Base-by-base conservation (phyloP, 1,140 invertebrate genomes). In the Plodia interpunctella region DNA sequence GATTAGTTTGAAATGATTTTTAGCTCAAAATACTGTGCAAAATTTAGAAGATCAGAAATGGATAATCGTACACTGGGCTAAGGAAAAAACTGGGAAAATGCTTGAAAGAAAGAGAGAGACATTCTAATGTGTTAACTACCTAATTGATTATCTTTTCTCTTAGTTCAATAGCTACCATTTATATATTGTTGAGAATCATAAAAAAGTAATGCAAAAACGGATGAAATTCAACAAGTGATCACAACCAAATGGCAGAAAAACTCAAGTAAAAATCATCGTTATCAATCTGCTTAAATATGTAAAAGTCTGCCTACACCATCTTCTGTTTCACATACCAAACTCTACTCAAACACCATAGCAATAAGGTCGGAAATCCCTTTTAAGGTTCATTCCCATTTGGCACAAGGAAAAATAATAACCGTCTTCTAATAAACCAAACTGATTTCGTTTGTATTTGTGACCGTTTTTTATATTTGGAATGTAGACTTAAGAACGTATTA, bases 401-500 rank as follows among this genome's bases (percentile, higher is more conserved):
- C 1, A 44, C 13, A 15, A 44, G 38, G 38, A 44, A 44, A 53
- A 53, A 53, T 53, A n/a, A n/a, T n/a, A n/a, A n/a, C 9, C 21
- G 19, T n/a, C 21, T 53, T 53, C 19, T 21, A 53, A 53, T 53
- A 53, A 52, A 53, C 51, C 21, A 25, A 53, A 53, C 51, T 53
- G 51, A 53, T 53, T 53, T 20, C 51, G 21, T 53, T 53, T 20
- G 49, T 51, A 51, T 51, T 11, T 51, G 49, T 20, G 20, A 51
- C n/a, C 49, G 20, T 51, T 51, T 20, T 20, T 51, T 53, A 25
- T 53, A 44, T 44, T 44, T 17, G 1, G 38, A n/a, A 5, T 17
- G 15, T n/a, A 44, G 38, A 44, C 3, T 17, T 15, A 17, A n/a
- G 38, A 44, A 44, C 13, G 15, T 10, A 15, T 6, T 44, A n/a